Evolutionary conservation across 2,113 vertebrate species (phyloP), one percentile per base, ranked within the genome.

Genomic region (Platysternon megacephalum): DNA sequence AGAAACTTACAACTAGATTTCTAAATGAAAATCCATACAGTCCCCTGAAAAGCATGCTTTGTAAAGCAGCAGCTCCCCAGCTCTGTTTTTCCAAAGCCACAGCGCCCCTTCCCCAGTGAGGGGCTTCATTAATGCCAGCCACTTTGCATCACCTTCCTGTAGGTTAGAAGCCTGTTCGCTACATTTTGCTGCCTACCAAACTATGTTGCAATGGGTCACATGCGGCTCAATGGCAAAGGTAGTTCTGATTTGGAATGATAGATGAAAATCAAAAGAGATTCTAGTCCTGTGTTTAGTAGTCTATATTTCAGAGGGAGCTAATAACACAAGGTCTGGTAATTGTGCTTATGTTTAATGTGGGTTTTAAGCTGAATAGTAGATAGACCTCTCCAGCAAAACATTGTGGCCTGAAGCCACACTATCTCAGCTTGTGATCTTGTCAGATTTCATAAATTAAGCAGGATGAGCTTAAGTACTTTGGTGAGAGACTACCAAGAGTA

Each of bases 201-300:
- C 65, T 72, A 22, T 72, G 19, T 39, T 39, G 65, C n/a, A 72
- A 39, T 39, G 19, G n/a, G 19, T 72, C n/a, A 2, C 17, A 2
- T 68, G 61, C 8, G 17, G 61, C 61, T 19, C 65, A 68, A 21
- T 21, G 35, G n/a, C 17, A 72, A n/a, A 72, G n/a, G n/a, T 39
- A 72, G 19, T 39, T 39, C 22, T 72, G 19, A 95, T 92, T 91
- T 96, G 90, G 95, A 94, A 89, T 10, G 1, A 95, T 79, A 90
- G 85, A n/a, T 39, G 90, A 93, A 89, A 74, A 85, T 72, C 93
- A 96, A 97, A 97, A 95, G 85, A 92, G 95, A 95, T 95, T 95
- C 87, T 80, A 68, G 89, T 52, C 1, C 0, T 95, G 81, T 56
- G 80, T 91, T 97, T 95, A 91, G 55, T 61, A 65, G 65, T 22